Percentiles rank a stretch among this genome's conserved stretches.
Evolutionary conservation across 2,888 invertebrate genomes (phyloP).

Genomic region (Agriotes lineatus): DNA sequence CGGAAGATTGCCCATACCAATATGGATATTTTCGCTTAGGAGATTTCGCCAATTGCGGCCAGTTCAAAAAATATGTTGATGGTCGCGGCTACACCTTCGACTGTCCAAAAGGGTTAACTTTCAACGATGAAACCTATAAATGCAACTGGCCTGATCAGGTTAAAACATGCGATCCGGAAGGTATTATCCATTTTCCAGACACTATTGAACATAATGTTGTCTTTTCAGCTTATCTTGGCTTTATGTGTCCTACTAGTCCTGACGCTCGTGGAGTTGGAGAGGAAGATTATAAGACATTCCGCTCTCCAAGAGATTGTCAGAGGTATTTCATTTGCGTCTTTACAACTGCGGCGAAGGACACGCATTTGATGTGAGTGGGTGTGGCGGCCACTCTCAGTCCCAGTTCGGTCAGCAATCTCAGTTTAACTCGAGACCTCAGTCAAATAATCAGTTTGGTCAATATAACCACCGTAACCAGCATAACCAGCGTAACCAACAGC

Average conservation of each 20-base stretch:
- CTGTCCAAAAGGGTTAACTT: slow-evolving; percentile 84
- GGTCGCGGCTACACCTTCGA: slow-evolving; percentile 80
- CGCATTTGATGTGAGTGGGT: slow-evolving; percentile 85
- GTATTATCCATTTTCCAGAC: too few species aligned
- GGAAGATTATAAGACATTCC: slow-evolving; percentile 68
- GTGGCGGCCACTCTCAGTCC: slow-evolving; percentile 64
- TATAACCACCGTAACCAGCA: too few species aligned
- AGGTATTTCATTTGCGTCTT: slow-evolving; percentile 84
- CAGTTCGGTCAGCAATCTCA: slow-evolving; percentile 4
- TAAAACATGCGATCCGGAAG: slow-evolving; percentile 83
- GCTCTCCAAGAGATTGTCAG: slow-evolving; percentile 78
- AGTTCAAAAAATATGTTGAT: slow-evolving; percentile 85
- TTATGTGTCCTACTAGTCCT: slow-evolving; percentile 78
- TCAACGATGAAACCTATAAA: slow-evolving; percentile 77
- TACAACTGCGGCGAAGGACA: slow-evolving; percentile 81
- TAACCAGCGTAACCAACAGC: too few species aligned
- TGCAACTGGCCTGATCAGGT: slow-evolving; percentile 93
- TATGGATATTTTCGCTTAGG: slow-evolving; percentile 85
- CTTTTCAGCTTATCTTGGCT: slow-evolving; percentile 79
- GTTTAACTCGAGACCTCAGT: not conserved
- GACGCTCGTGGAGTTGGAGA: slow-evolving; percentile 62
- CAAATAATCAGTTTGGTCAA: too few species aligned
- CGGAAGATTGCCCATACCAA: slow-evolving; percentile 85
- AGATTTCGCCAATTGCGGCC: slow-evolving; percentile 76
- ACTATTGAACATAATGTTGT: too few species aligned